Evolutionary conservation across 30 jellyfish, hydroid and myxozoan genomes (phyloP).

Genomic region (Mastigias papua): DNA sequence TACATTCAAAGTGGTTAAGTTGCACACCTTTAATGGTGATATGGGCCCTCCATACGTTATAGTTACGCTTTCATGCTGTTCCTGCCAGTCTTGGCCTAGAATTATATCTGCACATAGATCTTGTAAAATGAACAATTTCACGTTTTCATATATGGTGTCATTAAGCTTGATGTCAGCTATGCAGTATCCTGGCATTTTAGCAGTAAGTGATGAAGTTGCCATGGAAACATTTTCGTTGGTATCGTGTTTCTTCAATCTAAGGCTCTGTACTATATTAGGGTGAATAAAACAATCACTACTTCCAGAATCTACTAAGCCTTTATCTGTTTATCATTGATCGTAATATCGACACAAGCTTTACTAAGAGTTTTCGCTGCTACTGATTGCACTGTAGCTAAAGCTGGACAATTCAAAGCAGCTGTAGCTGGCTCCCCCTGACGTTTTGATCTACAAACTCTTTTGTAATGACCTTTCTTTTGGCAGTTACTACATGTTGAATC

Average conservation of each 20-base stretch:
- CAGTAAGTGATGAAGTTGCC: constrained; percentile 63
- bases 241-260: constrained; percentile 16
- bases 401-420: constrained; percentile 48
- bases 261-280: constrained; percentile 28
- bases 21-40: constrained; percentile 48
- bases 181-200: constrained; percentile 47
- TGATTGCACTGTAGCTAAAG: constrained; percentile 46
- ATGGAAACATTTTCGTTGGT: constrained; percentile 38
- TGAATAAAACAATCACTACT: constrained; percentile 55
- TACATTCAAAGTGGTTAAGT: constrained; percentile 31
- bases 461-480: constrained; percentile 59
- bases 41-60: constrained; percentile 57
- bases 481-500: constrained; percentile 67
- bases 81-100: constrained; percentile 70
- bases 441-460: constrained; percentile 53
- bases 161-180: not conserved
- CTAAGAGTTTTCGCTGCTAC: constrained; percentile 39
- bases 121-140: constrained; percentile 26
- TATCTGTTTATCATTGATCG: constrained; percentile 30
- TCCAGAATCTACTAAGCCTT: constrained; percentile 72
- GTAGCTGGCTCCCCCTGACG: constrained; percentile 46
- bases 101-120: constrained; percentile 72
- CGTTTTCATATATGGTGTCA: not conserved
- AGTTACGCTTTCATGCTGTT: constrained; percentile 63
- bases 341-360: constrained; percentile 38